These are phyloP conservation scores for Orius insidiosus DNA, from an alignment of 1,140 invertebrate genomes.

Conservation along the genomic window DNA sequence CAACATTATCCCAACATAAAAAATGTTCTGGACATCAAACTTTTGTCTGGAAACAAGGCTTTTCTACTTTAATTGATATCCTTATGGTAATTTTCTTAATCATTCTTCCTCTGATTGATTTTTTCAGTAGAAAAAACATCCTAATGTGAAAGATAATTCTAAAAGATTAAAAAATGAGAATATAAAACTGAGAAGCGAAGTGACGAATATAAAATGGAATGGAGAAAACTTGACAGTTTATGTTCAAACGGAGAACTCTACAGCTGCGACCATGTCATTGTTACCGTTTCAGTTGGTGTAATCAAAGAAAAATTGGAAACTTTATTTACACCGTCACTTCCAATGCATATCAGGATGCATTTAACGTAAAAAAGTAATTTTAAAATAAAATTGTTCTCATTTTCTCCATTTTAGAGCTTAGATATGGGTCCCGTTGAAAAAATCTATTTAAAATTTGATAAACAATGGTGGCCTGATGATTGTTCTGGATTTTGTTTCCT, in stretches of 20 bases:
- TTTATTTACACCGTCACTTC: conserved; percentile 42
- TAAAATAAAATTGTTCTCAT: too few relatives aligned
- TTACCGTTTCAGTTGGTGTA: conserved; percentile 48
- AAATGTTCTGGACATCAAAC: too few relatives aligned
- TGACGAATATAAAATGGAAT: conserved; percentile 30
- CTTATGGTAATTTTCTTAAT: too few relatives aligned
- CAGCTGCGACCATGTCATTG: conserved; percentile 43
- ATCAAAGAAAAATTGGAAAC: conserved; percentile 34
- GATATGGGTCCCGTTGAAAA: conserved; percentile 56
- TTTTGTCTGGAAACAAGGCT: too few relatives aligned
- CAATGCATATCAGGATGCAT: conserved; percentile 38
- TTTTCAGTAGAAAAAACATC: too few relatives aligned
- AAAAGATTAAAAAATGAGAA: conserved; percentile 20
- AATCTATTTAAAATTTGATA: conserved; percentile 49
- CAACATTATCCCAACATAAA: too few relatives aligned
- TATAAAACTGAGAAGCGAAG: conserved; percentile 30
- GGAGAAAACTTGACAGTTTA: conserved; percentile 23
- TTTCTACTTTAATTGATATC: too few relatives aligned
- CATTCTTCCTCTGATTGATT: too few relatives aligned
- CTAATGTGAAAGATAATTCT: too few relatives aligned
- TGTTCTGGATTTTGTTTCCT: conserved; percentile 25
- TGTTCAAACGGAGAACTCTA: conserved; percentile 39
- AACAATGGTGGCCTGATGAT: conserved; percentile 40
- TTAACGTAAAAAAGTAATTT: conserved; percentile 30
- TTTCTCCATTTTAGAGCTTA: conserved; percentile 29